Base-by-base conservation (phyloP, 1,140 invertebrate species). In the Mylabris phalerata region DNA sequence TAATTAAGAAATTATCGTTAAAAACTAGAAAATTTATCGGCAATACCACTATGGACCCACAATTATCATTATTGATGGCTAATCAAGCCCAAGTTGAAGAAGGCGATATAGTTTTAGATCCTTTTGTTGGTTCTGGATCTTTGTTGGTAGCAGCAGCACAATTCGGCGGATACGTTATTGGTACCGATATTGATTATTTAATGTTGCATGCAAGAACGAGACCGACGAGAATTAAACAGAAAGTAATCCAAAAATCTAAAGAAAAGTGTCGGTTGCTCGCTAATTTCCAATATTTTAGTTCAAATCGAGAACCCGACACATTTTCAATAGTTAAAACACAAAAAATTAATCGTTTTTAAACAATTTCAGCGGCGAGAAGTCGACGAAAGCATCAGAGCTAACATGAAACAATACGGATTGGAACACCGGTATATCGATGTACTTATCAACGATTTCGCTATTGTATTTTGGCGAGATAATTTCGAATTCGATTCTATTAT, bases 11-110 rank as follows among this genome's bases (percentile, higher is more conserved):
- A 55, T 82, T 93, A 47, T 93, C 92, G 1, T 71, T 97, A 25
- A 95, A 95, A 76, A 88, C 83, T 27, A 80, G 95, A 19, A 92
- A 92, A 77, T 98, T 96, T 73, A 97, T 98, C 70, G 94, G 93
- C 4, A 98, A 97, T 71, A 98, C 95, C 0, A 93, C 89, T 67
- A 98, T 98, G 95, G 95, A 98, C 75, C 86, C 95, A 0, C 88
- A 92, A 62, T 77, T 98, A 1, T 89, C 93, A 3, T 74, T 98
- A 13, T 76, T 98, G 25, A 97, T 98, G 93, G 88, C 92, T 0
- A 98, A 98, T 78, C 87, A 97, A 74, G 93, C 88, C 1, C 76
- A 86, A 75, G 83, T 96, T 13, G 77, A 77, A 48, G 63, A 77
- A 2, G 86, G 87, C 4, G 85, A 90, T 71, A 59, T 98, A 0